Evolutionary conservation across 1,140 invertebrate species (phyloP), one percentile per base, ranked within the genome.

Genomic region (Caenorhabditis remanei): DNA sequence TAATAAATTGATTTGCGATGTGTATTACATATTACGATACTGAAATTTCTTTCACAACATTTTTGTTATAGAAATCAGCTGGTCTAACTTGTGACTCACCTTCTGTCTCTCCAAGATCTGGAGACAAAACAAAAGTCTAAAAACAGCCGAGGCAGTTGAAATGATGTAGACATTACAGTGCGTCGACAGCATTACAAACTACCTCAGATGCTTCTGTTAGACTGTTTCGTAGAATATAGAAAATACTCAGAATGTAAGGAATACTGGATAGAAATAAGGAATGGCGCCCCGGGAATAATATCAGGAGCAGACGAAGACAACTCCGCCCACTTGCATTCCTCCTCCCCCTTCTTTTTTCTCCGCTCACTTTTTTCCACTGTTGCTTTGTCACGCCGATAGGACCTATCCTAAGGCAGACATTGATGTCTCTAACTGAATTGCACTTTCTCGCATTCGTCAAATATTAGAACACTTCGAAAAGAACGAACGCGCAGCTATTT

Each of bases 61-160:
- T 2, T 32, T 32, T 32, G 32, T 32, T 32, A 13, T 16, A 9
- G 1, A 13, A 1, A 13, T 53, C 55, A 0, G 14, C 11, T 58
- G 13, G 14, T 58, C 19, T 58, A 1, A 14, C 19, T 7, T 58
- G 14, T 13, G 24, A 63, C 61, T 63, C 61, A 63, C 61, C 65
- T 71, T 61, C 58, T 61, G 11, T 40, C 40, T 32, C 32, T 32
- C 32, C 32, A 32, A 32, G 32, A 32, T 32, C 32, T 32, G 32
- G 8, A 71, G 16, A 71, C 43, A 71, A 71, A 71, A 32, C 32
- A 16, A 79, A 48, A 21, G 9, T 50, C 71, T 19, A 32, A 4
- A n/a, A 79, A 79, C 71, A 79, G 71, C 71, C 71, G 71, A 79
- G 71, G 5, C 9, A 79, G 71, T 79, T 79, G 71, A 14, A 79